Percentiles rank a stretch among this genome's conserved stretches.
phyloP scores from a whole-genome alignment of 2,888 invertebrate genomes.

The Entomobrya proxima region DNA sequence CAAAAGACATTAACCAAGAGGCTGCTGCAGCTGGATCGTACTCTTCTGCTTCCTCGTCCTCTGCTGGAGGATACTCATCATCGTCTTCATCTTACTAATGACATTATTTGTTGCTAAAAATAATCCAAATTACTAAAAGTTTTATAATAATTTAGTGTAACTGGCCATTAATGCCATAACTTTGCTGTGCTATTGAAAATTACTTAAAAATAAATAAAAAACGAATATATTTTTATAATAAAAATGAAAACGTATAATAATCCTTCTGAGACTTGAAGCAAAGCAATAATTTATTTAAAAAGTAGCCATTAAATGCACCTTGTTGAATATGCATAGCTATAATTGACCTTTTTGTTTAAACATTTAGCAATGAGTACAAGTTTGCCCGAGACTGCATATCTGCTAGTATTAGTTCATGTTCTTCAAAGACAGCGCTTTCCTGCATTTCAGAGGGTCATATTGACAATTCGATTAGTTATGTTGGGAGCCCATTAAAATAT shows the following conservation, averaged over 20 bases:
- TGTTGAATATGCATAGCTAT: not conserved
- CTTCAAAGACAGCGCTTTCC: not conserved
- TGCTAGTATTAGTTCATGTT: not conserved
- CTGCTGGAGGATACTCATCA: not conserved
- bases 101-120: too few relatives aligned
- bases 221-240: not conserved
- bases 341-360: not conserved
- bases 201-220: not conserved
- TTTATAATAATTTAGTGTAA: too few relatives aligned
- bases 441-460: not conserved
- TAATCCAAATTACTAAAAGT: not conserved
- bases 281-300: not conserved
- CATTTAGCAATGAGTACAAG: not conserved
- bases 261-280: too few relatives aligned
- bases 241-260: too few relatives aligned
- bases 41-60: not conserved
- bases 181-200: not conserved
- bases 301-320: not conserved
- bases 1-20: conserved; percentile 13
- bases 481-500: not conserved
- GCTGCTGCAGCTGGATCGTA: conserved; percentile 10
- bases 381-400: not conserved
- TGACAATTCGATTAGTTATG: not conserved
- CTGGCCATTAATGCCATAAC: too few relatives aligned
- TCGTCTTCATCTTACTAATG: not conserved